These are phyloP conservation scores for Osmerus eperlanus DNA, from an alignment of 2,113 vertebrate genomes.

Conservation along the genomic window DNA sequence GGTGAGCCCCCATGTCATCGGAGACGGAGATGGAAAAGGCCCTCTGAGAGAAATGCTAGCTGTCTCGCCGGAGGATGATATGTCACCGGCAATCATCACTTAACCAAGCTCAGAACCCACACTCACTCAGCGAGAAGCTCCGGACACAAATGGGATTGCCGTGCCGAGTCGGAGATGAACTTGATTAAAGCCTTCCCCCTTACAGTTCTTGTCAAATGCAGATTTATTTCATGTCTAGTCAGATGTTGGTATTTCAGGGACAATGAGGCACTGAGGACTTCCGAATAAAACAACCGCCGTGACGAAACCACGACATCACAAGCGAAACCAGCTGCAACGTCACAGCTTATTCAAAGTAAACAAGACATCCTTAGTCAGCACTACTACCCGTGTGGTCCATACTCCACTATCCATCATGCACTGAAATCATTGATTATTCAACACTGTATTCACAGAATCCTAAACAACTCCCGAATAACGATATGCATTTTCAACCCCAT, in stretches of 20 bases:
- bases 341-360: no score
- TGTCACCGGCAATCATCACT: constrained; percentile 68
- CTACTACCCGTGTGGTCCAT: no score
- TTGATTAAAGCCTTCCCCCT: constrained; percentile 66
- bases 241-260: no score
- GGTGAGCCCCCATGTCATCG: constrained; percentile 64
- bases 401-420: no score
- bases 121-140: constrained; percentile 60
- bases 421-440: neutral
- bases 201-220: constrained; percentile 60
- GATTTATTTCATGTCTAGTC: no score
- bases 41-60: constrained; percentile 56
- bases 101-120: constrained; percentile 55
- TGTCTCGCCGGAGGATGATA: constrained; percentile 56
- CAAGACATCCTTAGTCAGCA: no score
- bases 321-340: no score
- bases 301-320: no score
- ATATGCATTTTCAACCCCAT: neutral
- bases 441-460: neutral
- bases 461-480: neutral
- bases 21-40: constrained; percentile 64
- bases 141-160: constrained; percentile 50
- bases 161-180: constrained; percentile 44
- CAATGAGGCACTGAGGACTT: no score
- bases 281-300: no score